Base-by-base conservation (phyloP, 1,140 invertebrate species). In the Globodera rostochiensis region DNA sequence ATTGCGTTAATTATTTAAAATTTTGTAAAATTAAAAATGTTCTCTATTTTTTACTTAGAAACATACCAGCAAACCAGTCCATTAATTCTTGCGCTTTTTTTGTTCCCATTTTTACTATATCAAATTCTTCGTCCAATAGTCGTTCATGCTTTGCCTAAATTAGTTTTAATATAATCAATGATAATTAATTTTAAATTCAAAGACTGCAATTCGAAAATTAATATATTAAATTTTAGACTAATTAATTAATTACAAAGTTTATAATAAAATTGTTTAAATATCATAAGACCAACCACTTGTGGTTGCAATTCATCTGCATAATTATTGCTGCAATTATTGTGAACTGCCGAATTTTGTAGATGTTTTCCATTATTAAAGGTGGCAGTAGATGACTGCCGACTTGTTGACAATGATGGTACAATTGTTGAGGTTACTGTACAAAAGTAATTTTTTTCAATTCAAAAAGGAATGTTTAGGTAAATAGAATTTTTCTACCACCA, bases 71-170 rank as follows among this genome's bases (percentile, higher is more conserved):
- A 70, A 82, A 87, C 86, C 86, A 87, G 36, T 71, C 45, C 9
- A 82, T 21, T 7, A 87, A 70, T 25, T 82, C 74, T 53, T 81
- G 60, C 19, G 84, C 73, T 25, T 73, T 85, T 67, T 87, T 80
- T 19, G 79, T 46, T 36, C 86, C 86, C 66, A 67, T 67, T 69
- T 76, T 66, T 4, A 87, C 75, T 19, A 87, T 60, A 13, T 83
- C 60, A 21, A 50, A 81, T 57, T 87, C 86, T 80, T 87, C 86
- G 6, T 87, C 82, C 0, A 87, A 78, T 15, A 87, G 67, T 70
- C 70, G 83, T 75, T 87, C 85, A 74, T 88, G 86, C 49, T 87
- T 87, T 9, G 80, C 84, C 86, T 87, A 64, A 64, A n/a, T 64
- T 64, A 1, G 13, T 64, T 7, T 7, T 60, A 60, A 15, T 15